Conservation (phyloP, 1,140 invertebrate genomes). For the Drosophila prosaltans region DNA sequence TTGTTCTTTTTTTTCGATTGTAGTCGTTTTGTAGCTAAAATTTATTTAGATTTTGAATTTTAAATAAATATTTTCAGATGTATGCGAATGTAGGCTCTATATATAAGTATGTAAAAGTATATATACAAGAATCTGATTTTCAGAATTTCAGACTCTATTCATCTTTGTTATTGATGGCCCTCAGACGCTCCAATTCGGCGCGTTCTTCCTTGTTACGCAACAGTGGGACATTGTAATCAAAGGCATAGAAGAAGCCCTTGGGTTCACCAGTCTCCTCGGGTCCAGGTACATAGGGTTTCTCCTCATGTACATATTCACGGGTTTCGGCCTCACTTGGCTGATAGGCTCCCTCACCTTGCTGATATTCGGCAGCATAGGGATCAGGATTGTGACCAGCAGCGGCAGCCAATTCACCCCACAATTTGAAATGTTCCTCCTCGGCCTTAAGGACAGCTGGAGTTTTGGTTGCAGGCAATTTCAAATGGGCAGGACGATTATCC, state of each 20-base stretch:
- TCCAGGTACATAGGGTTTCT: conserved; percentile 73
- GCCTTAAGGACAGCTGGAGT: conserved; percentile 85
- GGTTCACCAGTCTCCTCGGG: conserved; percentile 85
- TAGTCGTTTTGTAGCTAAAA: conserved; percentile 24
- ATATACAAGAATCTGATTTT: conserved; percentile 33
- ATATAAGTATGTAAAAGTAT: conserved; percentile 43
- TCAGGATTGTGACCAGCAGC: conserved; percentile 84
- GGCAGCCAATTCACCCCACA: conserved; percentile 86
- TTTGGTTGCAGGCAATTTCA: conserved; percentile 85
- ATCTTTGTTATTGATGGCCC: conserved; percentile 74
- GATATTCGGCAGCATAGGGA: conserved; percentile 81
- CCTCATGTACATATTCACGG: conserved; percentile 69
- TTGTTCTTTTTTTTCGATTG: neutral
- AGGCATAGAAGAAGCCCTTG: conserved; percentile 87
- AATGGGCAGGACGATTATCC: conserved; percentile 86
- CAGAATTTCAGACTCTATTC: conserved; percentile 40
- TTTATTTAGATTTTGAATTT: conserved; percentile 58
- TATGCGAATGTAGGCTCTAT: conserved; percentile 43
- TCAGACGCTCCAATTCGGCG: conserved; percentile 71
- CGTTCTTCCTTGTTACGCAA: conserved; percentile 79
- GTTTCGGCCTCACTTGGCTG: conserved; percentile 66
- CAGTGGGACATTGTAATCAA: conserved; percentile 86
- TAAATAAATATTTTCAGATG: conserved; percentile 67
- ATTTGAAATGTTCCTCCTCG: conserved; percentile 86
- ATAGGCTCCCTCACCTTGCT: conserved; percentile 66